These are phyloP conservation scores for Butorides virescens DNA, from an alignment of 2,113 vertebrate genomes.

Conservation along the genomic window DNA sequence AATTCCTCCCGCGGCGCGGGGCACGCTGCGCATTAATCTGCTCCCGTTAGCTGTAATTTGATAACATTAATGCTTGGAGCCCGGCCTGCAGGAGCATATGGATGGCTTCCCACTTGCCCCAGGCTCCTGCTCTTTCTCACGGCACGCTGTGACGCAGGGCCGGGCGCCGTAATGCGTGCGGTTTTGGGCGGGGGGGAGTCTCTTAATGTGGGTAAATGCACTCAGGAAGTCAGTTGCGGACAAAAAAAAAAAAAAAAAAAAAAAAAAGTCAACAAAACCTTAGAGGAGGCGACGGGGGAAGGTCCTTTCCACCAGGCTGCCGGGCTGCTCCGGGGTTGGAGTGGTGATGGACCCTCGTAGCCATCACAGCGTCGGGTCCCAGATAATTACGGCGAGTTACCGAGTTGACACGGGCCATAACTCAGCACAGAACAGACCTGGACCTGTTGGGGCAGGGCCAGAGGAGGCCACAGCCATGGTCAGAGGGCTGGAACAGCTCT, in stretches of 20 bases:
- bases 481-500: not conserved
- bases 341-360: accelerated
- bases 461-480: not conserved
- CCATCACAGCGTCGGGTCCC: accelerated
- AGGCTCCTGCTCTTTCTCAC: not conserved
- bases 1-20: not conserved
- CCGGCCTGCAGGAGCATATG: not conserved
- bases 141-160: accelerated
- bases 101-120: not conserved
- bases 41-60: not conserved
- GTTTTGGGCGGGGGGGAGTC: not conserved
- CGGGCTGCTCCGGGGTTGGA: accelerated
- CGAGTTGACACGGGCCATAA: not conserved
- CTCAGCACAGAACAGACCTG: accelerated
- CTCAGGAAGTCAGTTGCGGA: not conserved
- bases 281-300: not conserved
- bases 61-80: not conserved
- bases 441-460: not conserved
- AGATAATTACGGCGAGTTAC: accelerated
- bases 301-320: not conserved
- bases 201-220: not conserved
- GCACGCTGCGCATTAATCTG: not conserved
- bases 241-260: not conserved
- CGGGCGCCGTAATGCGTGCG: accelerated
- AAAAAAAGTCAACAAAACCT: not conserved